Evolutionary conservation across 2,888 invertebrate genomes (phyloP).

Genomic region (Noctuana brunneofusca): DNA sequence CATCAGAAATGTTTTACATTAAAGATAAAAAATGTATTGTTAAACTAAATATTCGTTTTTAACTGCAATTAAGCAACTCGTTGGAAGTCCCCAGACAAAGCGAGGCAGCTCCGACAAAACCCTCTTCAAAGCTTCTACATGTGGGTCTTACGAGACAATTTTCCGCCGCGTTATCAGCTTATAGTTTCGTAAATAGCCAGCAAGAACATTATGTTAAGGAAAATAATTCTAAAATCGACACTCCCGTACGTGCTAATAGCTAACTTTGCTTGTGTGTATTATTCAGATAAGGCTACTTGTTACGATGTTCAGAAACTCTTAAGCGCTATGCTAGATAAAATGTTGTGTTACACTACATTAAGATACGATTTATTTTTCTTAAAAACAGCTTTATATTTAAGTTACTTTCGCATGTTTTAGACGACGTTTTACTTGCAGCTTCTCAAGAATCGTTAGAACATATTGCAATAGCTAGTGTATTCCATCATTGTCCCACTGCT

Average conservation of each 20-base stretch:
- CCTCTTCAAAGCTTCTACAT: slow-evolving; percentile 2
- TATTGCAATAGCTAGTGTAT: no score
- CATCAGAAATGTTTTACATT: no score
- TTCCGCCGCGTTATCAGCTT: slow-evolving; percentile 10
- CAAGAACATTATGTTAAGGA: slow-evolving; percentile 6
- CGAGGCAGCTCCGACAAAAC: slow-evolving; percentile 3
- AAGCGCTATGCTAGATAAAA: slow-evolving; percentile 9
- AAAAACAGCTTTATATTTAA: no score
- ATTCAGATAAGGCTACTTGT: slow-evolving; percentile 3
- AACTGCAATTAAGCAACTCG: background rate
- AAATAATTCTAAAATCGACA: slow-evolving; percentile 16
- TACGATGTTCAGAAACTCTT: background rate
- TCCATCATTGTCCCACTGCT: no score
- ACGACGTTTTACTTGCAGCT: no score
- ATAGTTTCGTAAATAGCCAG: slow-evolving; percentile 6
- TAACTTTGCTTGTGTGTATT: slow-evolving; percentile 4
- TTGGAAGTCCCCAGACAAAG: background rate
- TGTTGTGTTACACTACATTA: background rate
- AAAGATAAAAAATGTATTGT: no score
- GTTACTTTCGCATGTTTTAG: no score
- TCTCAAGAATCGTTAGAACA: no score
- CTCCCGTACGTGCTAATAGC: slow-evolving; percentile 20
- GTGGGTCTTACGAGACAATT: slow-evolving; percentile 3
- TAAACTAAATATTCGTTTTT: background rate
- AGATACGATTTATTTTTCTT: background rate